A percentile compares a stretch with the other conserved stretches of the same genome.
Conservation (phyloP, 2,113 vertebrate genomes). For the Clarias batrachus region DNA sequence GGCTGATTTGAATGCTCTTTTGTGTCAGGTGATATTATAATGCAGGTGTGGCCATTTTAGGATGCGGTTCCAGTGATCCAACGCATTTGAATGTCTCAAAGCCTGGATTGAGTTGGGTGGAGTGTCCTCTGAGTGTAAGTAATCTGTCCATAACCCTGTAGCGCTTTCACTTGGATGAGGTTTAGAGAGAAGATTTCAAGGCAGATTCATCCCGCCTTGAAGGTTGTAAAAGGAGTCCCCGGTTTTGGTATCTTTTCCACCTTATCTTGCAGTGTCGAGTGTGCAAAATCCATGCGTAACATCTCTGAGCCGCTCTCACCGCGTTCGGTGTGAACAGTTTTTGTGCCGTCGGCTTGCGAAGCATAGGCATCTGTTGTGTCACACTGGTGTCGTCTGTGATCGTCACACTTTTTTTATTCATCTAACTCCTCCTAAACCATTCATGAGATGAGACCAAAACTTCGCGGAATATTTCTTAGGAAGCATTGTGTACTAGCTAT, state of each 20-base stretch:
- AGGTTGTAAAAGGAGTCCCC: not conserved
- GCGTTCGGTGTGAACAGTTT: no score
- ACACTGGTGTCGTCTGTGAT: no score
- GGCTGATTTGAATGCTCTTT: constrained; percentile 7
- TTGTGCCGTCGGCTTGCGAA: no score
- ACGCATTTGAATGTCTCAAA: constrained; percentile 15
- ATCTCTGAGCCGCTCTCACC: not conserved
- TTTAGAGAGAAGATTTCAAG: not conserved
- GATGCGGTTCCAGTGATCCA: not conserved
- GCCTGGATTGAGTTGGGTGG: not conserved
- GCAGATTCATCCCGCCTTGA: no score
- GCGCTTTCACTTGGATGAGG: not conserved
- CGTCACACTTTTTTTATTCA: not conserved
- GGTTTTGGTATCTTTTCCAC: not conserved
- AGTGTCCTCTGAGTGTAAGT: not conserved
- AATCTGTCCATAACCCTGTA: not conserved
- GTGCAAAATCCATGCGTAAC: not conserved
- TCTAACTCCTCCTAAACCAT: no score
- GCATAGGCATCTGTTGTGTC: no score
- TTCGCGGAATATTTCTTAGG: no score
- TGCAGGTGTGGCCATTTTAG: constrained; percentile 1
- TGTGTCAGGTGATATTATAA: constrained; percentile 1
- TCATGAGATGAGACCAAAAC: no score
- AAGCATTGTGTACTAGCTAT: no score
- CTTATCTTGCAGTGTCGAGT: not conserved